Conservation (phyloP, 1,140 invertebrate genomes). For the Ooceraea biroi region DNA sequence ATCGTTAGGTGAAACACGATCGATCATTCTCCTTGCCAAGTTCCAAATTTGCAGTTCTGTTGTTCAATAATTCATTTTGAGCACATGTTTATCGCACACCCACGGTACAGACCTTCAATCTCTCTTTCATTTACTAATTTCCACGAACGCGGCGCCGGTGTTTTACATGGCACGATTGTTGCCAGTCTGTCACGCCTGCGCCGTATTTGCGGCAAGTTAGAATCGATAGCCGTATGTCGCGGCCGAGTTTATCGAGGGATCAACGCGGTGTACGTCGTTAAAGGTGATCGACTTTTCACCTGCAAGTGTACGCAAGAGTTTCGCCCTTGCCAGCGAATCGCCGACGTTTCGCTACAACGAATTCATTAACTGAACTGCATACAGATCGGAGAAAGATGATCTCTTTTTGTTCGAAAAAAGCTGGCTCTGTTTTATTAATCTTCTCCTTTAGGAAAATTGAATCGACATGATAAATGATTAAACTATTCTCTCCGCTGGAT, state of each 20-base stretch:
- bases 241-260: slow-evolving; percentile 47
- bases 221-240: slow-evolving; percentile 51
- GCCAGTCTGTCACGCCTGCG: slow-evolving; percentile 34
- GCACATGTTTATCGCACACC: too few relatives aligned
- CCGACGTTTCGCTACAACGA: background rate
- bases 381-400: background rate
- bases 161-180: slow-evolving; percentile 32
- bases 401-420: too few relatives aligned
- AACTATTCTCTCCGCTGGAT: background rate
- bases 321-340: background rate
- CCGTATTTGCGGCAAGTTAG: slow-evolving; percentile 28
- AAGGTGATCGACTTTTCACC: slow-evolving; percentile 35
- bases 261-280: slow-evolving; percentile 32
- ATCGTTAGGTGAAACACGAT: background rate
- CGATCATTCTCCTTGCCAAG: background rate
- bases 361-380: background rate
- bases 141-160: background rate
- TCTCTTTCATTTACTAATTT: slow-evolving; percentile 43
- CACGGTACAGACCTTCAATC: background rate
- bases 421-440: too few relatives aligned
- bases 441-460: background rate
- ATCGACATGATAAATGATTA: background rate
- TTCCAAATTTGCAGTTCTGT: background rate
- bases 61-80: background rate
- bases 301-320: background rate